These are phyloP conservation scores for Dolichomitus sp. DNA, from an alignment of 2,888 invertebrate species.

Conservation along the genomic window DNA sequence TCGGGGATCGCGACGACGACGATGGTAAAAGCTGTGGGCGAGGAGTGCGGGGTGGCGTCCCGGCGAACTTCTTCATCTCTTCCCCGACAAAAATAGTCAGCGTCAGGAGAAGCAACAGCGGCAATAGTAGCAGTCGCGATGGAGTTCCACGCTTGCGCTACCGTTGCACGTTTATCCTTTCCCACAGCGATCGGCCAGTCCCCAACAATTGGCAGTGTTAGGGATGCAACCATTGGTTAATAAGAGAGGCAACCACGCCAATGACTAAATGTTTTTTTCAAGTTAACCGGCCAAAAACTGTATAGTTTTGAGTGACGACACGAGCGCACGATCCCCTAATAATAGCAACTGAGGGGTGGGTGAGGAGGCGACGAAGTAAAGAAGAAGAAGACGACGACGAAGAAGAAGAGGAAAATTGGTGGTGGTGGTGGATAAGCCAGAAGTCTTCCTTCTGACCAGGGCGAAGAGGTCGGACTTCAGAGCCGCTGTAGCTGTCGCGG, in stretches of 20 bases:
- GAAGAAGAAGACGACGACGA: conserved; percentile 31
- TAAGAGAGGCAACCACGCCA: not conserved
- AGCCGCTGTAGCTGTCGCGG: conserved; percentile 91
- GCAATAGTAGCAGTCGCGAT: conserved; percentile 12
- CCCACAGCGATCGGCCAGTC: conserved; percentile 29
- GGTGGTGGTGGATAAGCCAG: conserved; percentile 71
- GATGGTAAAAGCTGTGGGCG: not conserved
- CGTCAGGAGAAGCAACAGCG: conserved; percentile 18
- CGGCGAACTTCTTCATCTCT: conserved; percentile 62
- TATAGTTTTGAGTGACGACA: conserved; percentile 5
- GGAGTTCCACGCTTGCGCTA: not conserved
- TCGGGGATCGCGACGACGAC: conserved; percentile 12
- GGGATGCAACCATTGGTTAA: not conserved
- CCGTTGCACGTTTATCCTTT: conserved; percentile 5
- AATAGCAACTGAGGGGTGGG: conserved; percentile 54
- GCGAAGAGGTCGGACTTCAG: conserved; percentile 85
- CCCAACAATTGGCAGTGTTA: conserved; percentile 5
- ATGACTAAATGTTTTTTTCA: not conserved
- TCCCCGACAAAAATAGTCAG: conserved; percentile 68
- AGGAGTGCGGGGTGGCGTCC: conserved; percentile 40
- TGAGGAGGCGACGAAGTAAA: conserved; percentile 29
- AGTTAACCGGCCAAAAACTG: not conserved
- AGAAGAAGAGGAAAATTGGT: conserved; percentile 63
- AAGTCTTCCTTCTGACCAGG: conserved; percentile 80
- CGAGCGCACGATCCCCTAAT: conserved; percentile 55